phyloP scores from a whole-genome alignment of 2,888 invertebrate genomes.

The Parnassius orleans region DNA sequence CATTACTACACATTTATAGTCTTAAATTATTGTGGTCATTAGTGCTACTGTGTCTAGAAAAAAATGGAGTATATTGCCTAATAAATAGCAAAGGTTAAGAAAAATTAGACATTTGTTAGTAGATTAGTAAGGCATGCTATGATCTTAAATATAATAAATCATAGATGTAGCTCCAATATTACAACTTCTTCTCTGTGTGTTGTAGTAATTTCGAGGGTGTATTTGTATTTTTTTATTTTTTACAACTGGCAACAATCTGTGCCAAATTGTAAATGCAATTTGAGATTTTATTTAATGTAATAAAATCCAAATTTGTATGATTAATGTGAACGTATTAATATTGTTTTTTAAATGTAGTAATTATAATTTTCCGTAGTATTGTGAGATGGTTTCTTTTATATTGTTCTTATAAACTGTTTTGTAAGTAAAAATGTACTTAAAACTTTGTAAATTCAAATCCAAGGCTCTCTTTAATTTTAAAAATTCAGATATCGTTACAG shows the following conservation, averaged over 20 bases:
- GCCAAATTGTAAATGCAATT: conserved; percentile 10
- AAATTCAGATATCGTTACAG: conserved; percentile 28
- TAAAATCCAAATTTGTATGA: neutral
- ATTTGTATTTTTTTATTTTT: conserved; percentile 5
- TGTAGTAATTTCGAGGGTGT: neutral
- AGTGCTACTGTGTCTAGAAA: no score
- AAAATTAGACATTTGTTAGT: no score
- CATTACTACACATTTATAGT: no score
- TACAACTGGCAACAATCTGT: conserved; percentile 3
- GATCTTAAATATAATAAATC: neutral
- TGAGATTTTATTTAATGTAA: neutral
- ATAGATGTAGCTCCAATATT: neutral
- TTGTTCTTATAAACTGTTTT: conserved; percentile 32
- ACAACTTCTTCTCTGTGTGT: neutral
- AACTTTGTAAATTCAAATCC: conserved; percentile 41
- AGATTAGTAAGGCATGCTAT: no score
- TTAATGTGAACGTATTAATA: neutral
- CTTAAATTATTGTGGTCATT: no score
- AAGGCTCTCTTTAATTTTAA: conserved; percentile 50
- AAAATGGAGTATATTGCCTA: no score
- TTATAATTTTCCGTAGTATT: conserved; percentile 1
- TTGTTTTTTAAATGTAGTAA: conserved; percentile 4
- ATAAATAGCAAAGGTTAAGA: no score
- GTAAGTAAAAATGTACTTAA: conserved; percentile 59
- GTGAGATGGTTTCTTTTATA: conserved; percentile 25